Base-by-base conservation (phyloP, 2,888 invertebrate species). In the Auanema sp. region DNA sequence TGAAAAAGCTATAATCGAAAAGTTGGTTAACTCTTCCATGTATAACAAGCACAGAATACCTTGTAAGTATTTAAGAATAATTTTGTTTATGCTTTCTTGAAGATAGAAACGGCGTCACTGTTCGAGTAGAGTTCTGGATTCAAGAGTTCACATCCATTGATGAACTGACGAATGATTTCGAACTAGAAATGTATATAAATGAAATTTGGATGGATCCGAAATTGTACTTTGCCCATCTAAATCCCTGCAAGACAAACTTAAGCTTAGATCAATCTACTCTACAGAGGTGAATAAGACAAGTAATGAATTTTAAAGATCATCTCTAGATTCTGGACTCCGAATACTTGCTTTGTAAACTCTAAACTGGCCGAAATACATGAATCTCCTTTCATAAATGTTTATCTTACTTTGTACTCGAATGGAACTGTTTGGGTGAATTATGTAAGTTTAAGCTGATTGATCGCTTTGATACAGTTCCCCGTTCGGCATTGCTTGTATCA, bases 401-500 rank as follows among this genome's bases (percentile, higher is more conserved):
- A 76, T 60, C 60, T 77, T 40, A 76, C 76, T 44, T 59, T 77
- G 1, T 77, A 71, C 60, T 68, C 71, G 14, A 77, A 77, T 64
- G 77, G 77, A 25, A 77, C 78, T 12, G 76, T 77, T 49, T 77
- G 77, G 77, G 72, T 74, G 11, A 77, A 77, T 49, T 77, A 77
- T 58, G 73, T 73, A 52, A 60, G 69, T 57, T n/a, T n/a, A n/a
- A n/a, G 16, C 21, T 5, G 14, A 47, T 47, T 21, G 23, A 47
- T 21, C 47, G 4, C 47, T 5, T 21, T 3, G 23, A 21, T 47
- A 21, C 4, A 8, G 3, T 21, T 47, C 16, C 47, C 47, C 47
- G 18, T 47, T 21, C 47, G 47, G 47, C 33, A 33, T 8, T 33
- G 33, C 33, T 33, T 5, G 8, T 33, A 3, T 33, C 8, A 33